Percentiles rank a stretch among this genome's conserved stretches.
These are phyloP conservation scores for Colius striatus DNA, from an alignment of 2,113 vertebrate genomes.

Conservation along the genomic window DNA sequence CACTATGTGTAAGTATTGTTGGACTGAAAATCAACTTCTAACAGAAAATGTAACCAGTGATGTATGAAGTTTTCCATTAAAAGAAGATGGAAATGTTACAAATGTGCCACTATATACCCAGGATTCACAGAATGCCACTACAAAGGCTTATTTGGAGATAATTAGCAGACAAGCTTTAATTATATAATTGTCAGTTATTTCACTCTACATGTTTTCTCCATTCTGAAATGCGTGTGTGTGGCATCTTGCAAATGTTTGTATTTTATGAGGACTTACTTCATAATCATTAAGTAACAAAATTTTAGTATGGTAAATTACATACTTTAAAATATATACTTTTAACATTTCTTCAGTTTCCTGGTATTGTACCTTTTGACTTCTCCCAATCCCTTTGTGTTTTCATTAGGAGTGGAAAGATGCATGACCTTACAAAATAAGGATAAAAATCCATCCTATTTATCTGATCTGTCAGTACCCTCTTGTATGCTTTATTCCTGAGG, in stretches of 20 bases:
- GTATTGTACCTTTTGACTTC: neutral
- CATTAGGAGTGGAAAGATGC: neutral
- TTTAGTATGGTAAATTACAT: neutral
- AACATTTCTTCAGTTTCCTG: neutral
- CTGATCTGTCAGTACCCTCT: neutral
- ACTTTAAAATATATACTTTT: neutral
- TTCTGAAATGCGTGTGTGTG: neutral
- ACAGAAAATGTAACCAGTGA: neutral
- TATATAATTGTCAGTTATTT: neutral
- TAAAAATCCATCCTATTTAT: neutral
- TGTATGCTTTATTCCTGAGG: neutral
- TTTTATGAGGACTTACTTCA: neutral
- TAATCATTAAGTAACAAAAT: neutral
- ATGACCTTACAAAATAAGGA: neutral
- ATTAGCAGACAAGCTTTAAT: neutral
- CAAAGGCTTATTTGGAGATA: neutral
- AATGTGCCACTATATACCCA: neutral
- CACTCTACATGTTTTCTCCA: neutral
- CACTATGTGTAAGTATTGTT: neutral
- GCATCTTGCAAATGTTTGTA: neutral
- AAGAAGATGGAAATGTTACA: neutral
- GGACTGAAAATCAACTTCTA: neutral
- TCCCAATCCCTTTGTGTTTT: neutral
- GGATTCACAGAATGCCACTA: neutral
- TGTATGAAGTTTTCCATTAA: neutral